Base-by-base conservation (phyloP, 2,113 vertebrate genomes). In the Syngnathus floridae region DNA sequence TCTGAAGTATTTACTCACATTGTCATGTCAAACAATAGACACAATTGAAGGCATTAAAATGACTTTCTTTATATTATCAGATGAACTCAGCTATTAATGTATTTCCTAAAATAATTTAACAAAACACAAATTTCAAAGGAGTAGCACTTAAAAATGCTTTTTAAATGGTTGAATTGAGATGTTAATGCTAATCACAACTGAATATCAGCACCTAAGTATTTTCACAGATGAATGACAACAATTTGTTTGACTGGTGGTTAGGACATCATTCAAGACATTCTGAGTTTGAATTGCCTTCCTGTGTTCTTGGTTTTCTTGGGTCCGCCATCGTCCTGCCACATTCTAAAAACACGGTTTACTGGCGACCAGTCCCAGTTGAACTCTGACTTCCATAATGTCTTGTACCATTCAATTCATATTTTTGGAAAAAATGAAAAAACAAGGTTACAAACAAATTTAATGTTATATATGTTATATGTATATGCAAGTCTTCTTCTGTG, bases 71-170 rank as follows among this genome's bases (percentile, higher is more conserved):
- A 48, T 5, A 1, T 19, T 19, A 48, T 48, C 66, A 81, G 41
- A 59, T 64, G 57, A 66, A 71, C 64, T 67, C 48, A 78, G 7
- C 31, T 36, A 65, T 9, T 46, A 64, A 2, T 64, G 71, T 1
- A 41, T 70, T 73, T 63, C 40, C 65, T 61, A 46, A 62, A 65
- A 82, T 76, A 58, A 48, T 62, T 66, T 66, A 8, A 40, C 41
- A 48, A 45, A 52, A 59, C 69, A 77, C 70, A 74, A 75, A 75
- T 78, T 78, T 52, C 49, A 22, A 7, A 52, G 9, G 7, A 52
- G n/a, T 12, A 54, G 22, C 16, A 51, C 21, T 22, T 52, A 21
- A 51, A 21, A 51, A 51, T 10, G 0, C 26, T 10, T 11, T 11
- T 22, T 26, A 26, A 54, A 22, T 54, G 21, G 11, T 22, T 22